These are phyloP conservation scores for Enhydra lutris DNA, from an alignment of 2,113 vertebrate species.

Conservation along the genomic window DNA sequence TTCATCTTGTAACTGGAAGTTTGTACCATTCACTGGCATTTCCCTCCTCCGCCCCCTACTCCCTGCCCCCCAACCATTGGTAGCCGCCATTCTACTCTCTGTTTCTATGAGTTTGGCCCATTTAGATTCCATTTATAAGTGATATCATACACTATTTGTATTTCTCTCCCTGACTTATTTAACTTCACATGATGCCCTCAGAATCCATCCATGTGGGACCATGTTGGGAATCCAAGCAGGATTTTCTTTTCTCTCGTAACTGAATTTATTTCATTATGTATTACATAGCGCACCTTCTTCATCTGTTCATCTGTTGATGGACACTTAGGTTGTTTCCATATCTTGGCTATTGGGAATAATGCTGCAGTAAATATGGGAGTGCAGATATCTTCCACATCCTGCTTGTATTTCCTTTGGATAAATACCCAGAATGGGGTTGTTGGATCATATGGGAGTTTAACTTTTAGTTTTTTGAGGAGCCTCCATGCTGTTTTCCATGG, in stretches of 20 bases:
- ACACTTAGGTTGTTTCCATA: background rate
- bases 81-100: background rate
- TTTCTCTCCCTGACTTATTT: background rate
- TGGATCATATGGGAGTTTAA: background rate
- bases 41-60: background rate
- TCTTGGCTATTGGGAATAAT: background rate
- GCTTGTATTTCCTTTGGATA: background rate
- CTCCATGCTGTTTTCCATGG: background rate
- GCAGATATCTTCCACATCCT: background rate
- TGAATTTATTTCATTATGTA: background rate
- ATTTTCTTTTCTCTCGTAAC: background rate
- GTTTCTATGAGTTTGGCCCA: background rate
- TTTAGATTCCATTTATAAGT: background rate
- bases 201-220: background rate
- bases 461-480: background rate
- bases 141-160: background rate
- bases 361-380: background rate
- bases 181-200: background rate
- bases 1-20: background rate
- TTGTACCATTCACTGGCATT: background rate
- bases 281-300: background rate
- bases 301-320: background rate
- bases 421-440: background rate
- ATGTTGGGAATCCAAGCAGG: background rate
- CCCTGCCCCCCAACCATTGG: background rate